These are phyloP conservation scores for Hecatera dysodea DNA, from an alignment of 2,888 invertebrate genomes.

Conservation along the genomic window DNA sequence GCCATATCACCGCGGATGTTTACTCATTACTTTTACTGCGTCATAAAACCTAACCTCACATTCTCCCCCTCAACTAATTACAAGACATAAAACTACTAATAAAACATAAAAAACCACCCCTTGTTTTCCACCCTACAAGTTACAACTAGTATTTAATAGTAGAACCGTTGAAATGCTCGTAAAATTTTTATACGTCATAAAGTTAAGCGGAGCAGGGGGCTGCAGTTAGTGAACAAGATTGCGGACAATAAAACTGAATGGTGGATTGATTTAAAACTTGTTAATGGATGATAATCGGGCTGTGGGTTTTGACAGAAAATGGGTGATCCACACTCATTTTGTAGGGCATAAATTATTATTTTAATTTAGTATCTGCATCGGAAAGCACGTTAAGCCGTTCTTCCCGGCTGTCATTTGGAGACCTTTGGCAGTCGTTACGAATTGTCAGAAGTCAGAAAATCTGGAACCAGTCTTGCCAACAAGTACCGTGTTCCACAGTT, in stretches of 20 bases:
- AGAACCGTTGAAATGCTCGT: conserved; percentile 61
- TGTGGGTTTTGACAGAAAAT: neutral
- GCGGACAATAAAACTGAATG: conserved; percentile 54
- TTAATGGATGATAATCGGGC: conserved; percentile 40
- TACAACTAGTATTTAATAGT: conserved; percentile 66
- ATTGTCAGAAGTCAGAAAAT: too few relatives aligned
- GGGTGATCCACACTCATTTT: neutral
- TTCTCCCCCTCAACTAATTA: conserved; percentile 49
- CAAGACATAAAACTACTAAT: conserved; percentile 50
- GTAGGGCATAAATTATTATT: neutral
- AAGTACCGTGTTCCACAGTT: too few relatives aligned
- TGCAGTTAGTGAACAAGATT: conserved; percentile 52
- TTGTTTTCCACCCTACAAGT: conserved; percentile 42
- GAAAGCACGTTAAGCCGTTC: too few relatives aligned
- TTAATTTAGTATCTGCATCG: neutral
- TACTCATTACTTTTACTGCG: conserved; percentile 39
- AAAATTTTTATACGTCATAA: conserved; percentile 65
- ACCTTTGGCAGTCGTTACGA: too few relatives aligned
- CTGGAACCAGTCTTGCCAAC: too few relatives aligned
- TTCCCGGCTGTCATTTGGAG: too few relatives aligned
- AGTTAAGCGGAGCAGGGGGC: conserved; percentile 54
- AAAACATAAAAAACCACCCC: conserved; percentile 55
- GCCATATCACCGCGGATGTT: conserved; percentile 19
- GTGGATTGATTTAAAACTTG: conserved; percentile 58
- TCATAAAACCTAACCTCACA: conserved; percentile 43